phyloP scores from a whole-genome alignment of 2,888 invertebrate genomes.

The Chorisops tibialis region DNA sequence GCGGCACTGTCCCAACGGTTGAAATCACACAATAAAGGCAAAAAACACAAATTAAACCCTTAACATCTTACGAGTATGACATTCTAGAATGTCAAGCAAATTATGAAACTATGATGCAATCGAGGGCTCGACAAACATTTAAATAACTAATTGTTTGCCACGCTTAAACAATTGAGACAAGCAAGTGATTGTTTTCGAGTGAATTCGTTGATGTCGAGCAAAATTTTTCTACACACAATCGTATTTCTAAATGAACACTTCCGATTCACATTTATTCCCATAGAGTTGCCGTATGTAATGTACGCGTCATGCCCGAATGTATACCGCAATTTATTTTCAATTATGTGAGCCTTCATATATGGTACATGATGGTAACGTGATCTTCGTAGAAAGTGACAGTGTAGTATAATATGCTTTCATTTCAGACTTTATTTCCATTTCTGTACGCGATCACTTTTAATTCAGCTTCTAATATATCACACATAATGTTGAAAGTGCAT shows the following conservation, averaged over 20 bases:
- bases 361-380: background rate
- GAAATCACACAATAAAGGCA: too few relatives aligned
- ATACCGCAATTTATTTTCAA: too few relatives aligned
- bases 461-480: conserved; percentile 5
- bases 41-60: too few relatives aligned
- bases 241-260: conserved; percentile 1
- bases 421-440: background rate
- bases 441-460: background rate
- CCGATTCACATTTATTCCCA: background rate
- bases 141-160: conserved; percentile 11
- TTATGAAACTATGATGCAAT: background rate
- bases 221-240: background rate
- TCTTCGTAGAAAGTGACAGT: conserved; percentile 15
- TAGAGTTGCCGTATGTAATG: background rate
- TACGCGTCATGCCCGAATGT: too few relatives aligned
- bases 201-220: background rate
- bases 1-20: too few relatives aligned
- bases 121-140: background rate
- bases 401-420: conserved; percentile 5
- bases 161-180: conserved; percentile 7
- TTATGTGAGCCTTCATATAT: background rate
- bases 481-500: background rate
- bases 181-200: conserved; percentile 4
- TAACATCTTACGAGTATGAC: too few relatives aligned
- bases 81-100: too few relatives aligned